Base-by-base conservation (phyloP, 2,113 vertebrate genomes). In the Lota lota region DNA sequence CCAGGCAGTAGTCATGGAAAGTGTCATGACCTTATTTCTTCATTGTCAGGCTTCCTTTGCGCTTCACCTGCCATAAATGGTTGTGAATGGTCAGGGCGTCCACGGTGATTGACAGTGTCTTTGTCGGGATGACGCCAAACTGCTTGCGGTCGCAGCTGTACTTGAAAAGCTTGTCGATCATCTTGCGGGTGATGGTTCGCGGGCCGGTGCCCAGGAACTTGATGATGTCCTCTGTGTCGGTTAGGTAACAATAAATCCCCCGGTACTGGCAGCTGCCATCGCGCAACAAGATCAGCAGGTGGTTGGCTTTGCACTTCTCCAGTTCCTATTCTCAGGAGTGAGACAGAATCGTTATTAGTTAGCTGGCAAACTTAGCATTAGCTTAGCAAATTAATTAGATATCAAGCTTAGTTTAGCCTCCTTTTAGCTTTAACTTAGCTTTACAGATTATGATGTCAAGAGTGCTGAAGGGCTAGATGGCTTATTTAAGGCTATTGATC, bases 111-210 rank as follows among this genome's bases (percentile, higher is more conserved):
- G 97, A 99, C 92, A 99, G 96, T 69, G 95, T 99, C 89, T 98
- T 98, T 89, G 97, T 94, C 0, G 97, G 97, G 76, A 99, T 99
- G 82, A 95, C 86, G 0, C 91, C 98, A 63, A 99, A 99, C 91
- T 98, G 97, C 88, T 98, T 99, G 1, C 97, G 92, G 93, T 99
- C 97, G 0, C 96, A 99, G 87, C 93, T 99, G 90, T 99, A 99
- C 78, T 99, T 99, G 80, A 96, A 99, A 56, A 99, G 93, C 82
- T 95, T 99, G 87, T 99, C 97, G 4, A 98, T 95, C 97, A 99
- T 99, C 82, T 97, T 98, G 91, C 93, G 95, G 88, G 89, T 92
- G 92, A 99, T 95, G 91, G 86, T 93, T 81, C 93, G 94, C 21
- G 97, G 97, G 40, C 97, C 97, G 0, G 95, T 98, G 75, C 97